Conservation (phyloP, 2,888 invertebrate genomes). For the Capitulum mitella region DNA sequence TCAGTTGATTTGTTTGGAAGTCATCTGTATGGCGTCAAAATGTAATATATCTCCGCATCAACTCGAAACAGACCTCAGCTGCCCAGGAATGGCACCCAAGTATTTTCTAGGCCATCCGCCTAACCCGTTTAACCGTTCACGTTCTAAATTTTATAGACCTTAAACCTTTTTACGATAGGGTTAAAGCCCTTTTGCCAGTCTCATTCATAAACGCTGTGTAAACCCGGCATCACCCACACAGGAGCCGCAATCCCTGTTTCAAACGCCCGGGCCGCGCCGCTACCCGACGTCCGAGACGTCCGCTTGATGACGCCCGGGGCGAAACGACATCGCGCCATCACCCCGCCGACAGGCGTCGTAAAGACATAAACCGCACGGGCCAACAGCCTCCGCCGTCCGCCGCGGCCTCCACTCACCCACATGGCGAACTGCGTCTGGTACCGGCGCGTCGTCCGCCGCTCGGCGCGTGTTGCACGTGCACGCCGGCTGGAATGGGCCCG, state of each 20-base stretch:
- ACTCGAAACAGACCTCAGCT: background rate
- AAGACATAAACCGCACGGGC: background rate
- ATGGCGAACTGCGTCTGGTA: background rate
- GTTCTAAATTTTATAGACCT: background rate
- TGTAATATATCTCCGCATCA: too few relatives aligned
- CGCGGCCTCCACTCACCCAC: background rate
- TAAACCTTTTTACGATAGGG: slow-evolving; percentile 22
- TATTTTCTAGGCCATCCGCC: background rate
- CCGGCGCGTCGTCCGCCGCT: background rate
- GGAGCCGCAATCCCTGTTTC: background rate
- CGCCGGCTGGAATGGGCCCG: background rate
- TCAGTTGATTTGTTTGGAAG: too few relatives aligned
- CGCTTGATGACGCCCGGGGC: background rate
- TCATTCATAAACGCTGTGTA: slow-evolving; percentile 11
- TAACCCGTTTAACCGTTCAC: slow-evolving; percentile 2
- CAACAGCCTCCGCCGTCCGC: background rate
- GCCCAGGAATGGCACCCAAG: background rate
- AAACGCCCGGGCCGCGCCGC: background rate
- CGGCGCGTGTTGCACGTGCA: slow-evolving; percentile 10
- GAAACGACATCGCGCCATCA: background rate
- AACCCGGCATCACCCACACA: background rate
- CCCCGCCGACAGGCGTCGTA: background rate
- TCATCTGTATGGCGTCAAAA: too few relatives aligned
- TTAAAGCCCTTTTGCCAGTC: background rate
- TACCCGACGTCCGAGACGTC: too few relatives aligned